A percentile compares a stretch with the other conserved stretches of the same genome.
These are phyloP conservation scores for Aricia artaxerxes DNA, from an alignment of 2,888 invertebrate genomes.

Conservation along the genomic window DNA sequence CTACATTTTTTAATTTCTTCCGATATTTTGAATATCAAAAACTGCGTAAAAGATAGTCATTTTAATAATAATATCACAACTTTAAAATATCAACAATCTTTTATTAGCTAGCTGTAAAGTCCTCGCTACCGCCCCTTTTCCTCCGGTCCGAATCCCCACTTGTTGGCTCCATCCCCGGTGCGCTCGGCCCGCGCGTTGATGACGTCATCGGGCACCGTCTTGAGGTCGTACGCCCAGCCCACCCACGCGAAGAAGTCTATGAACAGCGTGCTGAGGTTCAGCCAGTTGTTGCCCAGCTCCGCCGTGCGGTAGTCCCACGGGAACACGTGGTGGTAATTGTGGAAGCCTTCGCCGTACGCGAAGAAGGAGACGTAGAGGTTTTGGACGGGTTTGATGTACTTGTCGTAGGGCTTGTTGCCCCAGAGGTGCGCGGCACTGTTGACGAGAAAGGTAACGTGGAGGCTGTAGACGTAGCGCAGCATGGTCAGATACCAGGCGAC, in stretches of 20 bases:
- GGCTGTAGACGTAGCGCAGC: slow-evolving; percentile 76
- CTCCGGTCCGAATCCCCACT: not conserved
- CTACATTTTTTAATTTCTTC: too few species aligned
- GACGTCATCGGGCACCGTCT: slow-evolving; percentile 47
- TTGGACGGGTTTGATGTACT: slow-evolving; percentile 48
- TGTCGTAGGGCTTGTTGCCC: slow-evolving; percentile 71
- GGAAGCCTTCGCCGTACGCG: slow-evolving; percentile 56
- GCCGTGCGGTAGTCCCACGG: slow-evolving; percentile 56
- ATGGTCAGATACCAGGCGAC: slow-evolving; percentile 61
- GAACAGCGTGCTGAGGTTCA: slow-evolving; percentile 50
- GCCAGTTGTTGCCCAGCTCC: slow-evolving; percentile 50
- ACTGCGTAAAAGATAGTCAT: not conserved
- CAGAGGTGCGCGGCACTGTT: slow-evolving; percentile 83
- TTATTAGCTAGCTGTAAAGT: not conserved
- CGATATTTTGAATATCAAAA: too few species aligned
- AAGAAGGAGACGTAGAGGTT: slow-evolving; percentile 46
- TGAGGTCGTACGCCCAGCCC: slow-evolving; percentile 61
- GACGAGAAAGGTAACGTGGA: slow-evolving; percentile 80
- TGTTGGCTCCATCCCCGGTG: slow-evolving; percentile 48
- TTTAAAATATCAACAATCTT: not conserved
- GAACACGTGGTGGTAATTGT: slow-evolving; percentile 58
- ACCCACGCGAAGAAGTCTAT: slow-evolving; percentile 57
- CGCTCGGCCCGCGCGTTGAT: slow-evolving; percentile 43
- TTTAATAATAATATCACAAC: not conserved
- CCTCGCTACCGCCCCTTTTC: not conserved